A percentile compares a stretch with the other conserved stretches of the same genome.
Conservation (phyloP, 2,797 vertebrate genomes). For the Sebastes wilsoni region DNA sequence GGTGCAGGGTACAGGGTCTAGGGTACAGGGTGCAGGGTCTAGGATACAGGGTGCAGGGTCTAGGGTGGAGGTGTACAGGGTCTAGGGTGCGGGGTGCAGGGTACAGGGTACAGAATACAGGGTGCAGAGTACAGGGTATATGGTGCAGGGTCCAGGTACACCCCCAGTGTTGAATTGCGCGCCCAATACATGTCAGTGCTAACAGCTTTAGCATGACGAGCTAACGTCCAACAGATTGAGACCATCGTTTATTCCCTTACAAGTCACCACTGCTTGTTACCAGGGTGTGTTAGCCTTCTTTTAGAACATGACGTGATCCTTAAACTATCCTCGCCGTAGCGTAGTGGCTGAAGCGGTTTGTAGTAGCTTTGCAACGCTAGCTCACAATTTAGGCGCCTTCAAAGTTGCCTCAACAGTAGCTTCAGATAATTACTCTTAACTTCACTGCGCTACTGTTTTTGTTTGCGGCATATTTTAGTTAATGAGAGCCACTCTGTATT, state of each 20-base stretch:
- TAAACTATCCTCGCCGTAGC: accelerated
- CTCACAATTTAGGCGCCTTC: constrained; percentile 25
- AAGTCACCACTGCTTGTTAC: accelerated
- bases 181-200: constrained; percentile 31
- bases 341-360: neutral
- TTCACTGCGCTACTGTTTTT: neutral
- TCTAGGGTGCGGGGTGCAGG: accelerated
- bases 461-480: accelerated
- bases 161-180: constrained; percentile 39
- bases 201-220: constrained; percentile 20
- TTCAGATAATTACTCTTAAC: neutral
- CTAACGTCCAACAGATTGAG: neutral
- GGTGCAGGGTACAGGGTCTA: no score
- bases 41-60: no score
- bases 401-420: neutral
- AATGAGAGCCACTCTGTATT: accelerated
- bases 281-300: accelerated
- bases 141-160: no score
- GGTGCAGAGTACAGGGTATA: no score
- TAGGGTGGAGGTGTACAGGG: no score
- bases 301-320: accelerated
- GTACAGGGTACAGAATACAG: no score
- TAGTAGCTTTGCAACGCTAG: neutral
- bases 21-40: accelerated
- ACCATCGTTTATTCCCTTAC: accelerated